Evolutionary conservation across 2,113 vertebrate species (phyloP), one percentile per base, ranked within the genome.

Genomic region (Dicaeum eximium): DNA sequence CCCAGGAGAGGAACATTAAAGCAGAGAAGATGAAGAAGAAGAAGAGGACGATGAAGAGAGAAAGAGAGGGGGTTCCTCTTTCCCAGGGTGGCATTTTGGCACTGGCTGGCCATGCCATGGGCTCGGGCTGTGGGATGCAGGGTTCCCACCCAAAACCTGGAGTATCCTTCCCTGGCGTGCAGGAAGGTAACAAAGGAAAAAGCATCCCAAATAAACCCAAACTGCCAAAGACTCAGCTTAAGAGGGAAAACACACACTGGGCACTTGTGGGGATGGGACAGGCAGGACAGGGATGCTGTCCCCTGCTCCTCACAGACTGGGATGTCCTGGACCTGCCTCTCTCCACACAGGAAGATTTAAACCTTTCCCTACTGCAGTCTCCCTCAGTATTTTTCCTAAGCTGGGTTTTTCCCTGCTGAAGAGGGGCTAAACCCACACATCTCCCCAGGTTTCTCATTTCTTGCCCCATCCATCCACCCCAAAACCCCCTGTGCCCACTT

Each of bases 191-290:
- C 6, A 3, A 77, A 73, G 25, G 70, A 45, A 25, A 80, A 92
- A 75, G 5, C 45, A 65, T 75, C 96, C 97, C 70, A 97, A 97
- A 90, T 16, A 79, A 88, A 75, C 22, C 57, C 73, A 69, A 15
- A 51, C 2, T 0, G 3, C 22, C 35, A 37, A 65, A 62, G 37
- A 44, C 9, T 27, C 3, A 0, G 22, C n/a, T 44, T 51, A 10
- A n/a, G 56, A 90, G 28, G 53, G 48, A n/a, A 60, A 80, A 81
- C 15, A 20, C 25, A 12, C 25, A 4, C 42, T 4, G 42, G 31
- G 37, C 22, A 18, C 11, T 42, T 15, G 66, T 7, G 9, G 30
- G 57, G 62, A 19, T 47, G 71, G 65, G 44, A 40, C 1, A 15
- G 62, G 35, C 14, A 3, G 30, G 27, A 30, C 4, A 37, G 90